These are phyloP conservation scores for Trachelipus rathkii DNA, from an alignment of 1,140 invertebrate genomes.

Conservation along the genomic window DNA sequence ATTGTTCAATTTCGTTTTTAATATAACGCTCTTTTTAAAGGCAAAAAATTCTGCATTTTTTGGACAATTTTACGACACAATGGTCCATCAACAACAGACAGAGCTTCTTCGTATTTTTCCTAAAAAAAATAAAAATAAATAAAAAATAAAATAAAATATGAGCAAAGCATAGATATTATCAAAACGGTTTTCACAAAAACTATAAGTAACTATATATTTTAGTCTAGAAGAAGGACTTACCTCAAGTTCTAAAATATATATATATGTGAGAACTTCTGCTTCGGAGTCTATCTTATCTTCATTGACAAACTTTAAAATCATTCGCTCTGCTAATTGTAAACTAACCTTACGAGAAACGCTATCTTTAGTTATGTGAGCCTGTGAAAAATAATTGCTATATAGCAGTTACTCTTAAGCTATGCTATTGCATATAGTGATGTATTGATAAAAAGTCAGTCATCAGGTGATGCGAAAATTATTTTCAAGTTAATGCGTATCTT, in stretches of 20 bases:
- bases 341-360: constrained; percentile 59
- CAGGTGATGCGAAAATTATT: neutral
- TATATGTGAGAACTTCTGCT: constrained; percentile 84
- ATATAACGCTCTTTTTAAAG: neutral
- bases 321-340: constrained; percentile 72
- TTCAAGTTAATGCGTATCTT: neutral
- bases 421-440: neutral
- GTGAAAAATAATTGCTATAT: neutral
- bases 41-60: neutral
- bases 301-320: constrained; percentile 78
- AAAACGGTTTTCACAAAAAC: too few species aligned
- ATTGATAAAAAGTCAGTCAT: neutral
- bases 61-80: neutral
- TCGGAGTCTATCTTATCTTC: constrained; percentile 88
- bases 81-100: neutral
- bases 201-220: too few species aligned
- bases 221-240: too few species aligned
- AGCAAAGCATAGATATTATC: too few species aligned
- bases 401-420: neutral
- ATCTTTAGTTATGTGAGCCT: constrained; percentile 43
- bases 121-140: too few species aligned
- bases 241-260: constrained; percentile 81
- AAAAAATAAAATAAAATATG: too few species aligned
- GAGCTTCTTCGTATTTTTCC: neutral
- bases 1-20: too few species aligned